Evolutionary conservation across 2,797 vertebrate species (phyloP), one percentile per base, ranked within the genome.

Genomic region (Sciurus carolinensis): DNA sequence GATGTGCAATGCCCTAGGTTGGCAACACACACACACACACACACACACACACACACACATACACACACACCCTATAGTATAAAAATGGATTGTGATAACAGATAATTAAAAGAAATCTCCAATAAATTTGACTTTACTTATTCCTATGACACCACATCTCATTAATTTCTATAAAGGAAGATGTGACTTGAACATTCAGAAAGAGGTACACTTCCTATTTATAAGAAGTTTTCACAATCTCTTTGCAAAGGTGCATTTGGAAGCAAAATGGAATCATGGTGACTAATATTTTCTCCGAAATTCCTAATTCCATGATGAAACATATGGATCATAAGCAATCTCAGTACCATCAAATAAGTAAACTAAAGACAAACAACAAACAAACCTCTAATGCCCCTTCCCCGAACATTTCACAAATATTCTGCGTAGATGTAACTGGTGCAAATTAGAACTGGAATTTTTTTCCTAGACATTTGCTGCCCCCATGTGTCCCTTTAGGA

Each of bases 391-490:
- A 24, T 17, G 59, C 18, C 28, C 12, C n/a, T 42, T 91, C 93
- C 15, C 64, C 44, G 84, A n/a, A 91, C 10, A 7, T 80, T 69
- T 94, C 39, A 28, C 36, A 26, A 67, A 5, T 36, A 39, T 18
- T 39, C 6, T 6, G 26, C n/a, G 14, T 39, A 26, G 13, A 30
- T 71, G 5, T 14, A 90, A 4, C 1, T 0, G 0, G 24, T 14
- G 1, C n/a, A 30, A n/a, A 5, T 71, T 81, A 20, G 1, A 83
- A 11, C 5, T 77, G 52, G 1, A 18, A 0, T 59, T 62, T 88
- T 96, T 98, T 98, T 97, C n/a, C 87, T 97, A 94, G 98, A 97
- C 42, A 91, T 98, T 96, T 99, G 98, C 98, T 98, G 98, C 98
- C 98, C 98, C 97, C 98, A 4, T 89, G 98, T 95, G 98, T 98